These are phyloP conservation scores for Drosophila rubida DNA, from an alignment of 2,888 invertebrate species.

Conservation along the genomic window DNA sequence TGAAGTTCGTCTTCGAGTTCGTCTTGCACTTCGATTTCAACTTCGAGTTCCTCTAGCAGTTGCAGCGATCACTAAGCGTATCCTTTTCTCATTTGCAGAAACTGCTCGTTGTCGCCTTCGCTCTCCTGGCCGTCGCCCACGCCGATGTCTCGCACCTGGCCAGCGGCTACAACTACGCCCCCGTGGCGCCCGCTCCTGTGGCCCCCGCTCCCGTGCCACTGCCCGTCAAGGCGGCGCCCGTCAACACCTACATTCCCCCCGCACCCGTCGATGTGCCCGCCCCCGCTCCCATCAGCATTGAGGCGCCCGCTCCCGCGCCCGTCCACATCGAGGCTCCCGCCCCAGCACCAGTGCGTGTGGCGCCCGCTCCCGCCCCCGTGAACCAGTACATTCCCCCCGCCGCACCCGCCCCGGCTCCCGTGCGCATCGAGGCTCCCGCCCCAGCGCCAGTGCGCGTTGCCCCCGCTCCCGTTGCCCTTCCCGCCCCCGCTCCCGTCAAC, in stretches of 20 bases:
- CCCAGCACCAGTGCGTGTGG: slow-evolving; percentile 23
- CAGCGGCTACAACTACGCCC: slow-evolving; percentile 73
- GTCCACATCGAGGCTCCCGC: slow-evolving; percentile 31
- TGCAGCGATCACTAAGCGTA: too few species aligned
- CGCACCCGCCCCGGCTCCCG: slow-evolving; percentile 1
- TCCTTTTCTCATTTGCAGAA: slow-evolving; percentile 58
- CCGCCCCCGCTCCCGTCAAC: slow-evolving; percentile 42
- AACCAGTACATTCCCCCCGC: slow-evolving; percentile 40
- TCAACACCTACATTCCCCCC: slow-evolving; percentile 49
- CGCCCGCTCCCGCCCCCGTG: slow-evolving; percentile 40
- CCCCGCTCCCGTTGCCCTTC: slow-evolving; percentile 54
- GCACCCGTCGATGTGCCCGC: slow-evolving; percentile 59
- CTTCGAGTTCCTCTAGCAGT: too few species aligned
- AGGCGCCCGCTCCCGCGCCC: slow-evolving; percentile 48
- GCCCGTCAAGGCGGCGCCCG: slow-evolving; percentile 41
- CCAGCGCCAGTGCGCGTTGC: slow-evolving; percentile 36
- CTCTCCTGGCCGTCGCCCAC: slow-evolving; percentile 68
- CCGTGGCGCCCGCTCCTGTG: slow-evolving; percentile 54
- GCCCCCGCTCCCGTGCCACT: slow-evolving; percentile 52
- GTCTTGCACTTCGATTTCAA: too few species aligned
- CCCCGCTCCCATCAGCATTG: slow-evolving; percentile 42
- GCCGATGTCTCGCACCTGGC: slow-evolving; percentile 78
- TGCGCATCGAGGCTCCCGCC: slow-evolving; percentile 31
- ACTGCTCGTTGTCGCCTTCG: slow-evolving; percentile 72
- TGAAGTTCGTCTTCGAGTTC: too few species aligned